Evolutionary conservation across 2,797 vertebrate species (phyloP).

Genomic region (Odontamblyopus rebecca): DNA sequence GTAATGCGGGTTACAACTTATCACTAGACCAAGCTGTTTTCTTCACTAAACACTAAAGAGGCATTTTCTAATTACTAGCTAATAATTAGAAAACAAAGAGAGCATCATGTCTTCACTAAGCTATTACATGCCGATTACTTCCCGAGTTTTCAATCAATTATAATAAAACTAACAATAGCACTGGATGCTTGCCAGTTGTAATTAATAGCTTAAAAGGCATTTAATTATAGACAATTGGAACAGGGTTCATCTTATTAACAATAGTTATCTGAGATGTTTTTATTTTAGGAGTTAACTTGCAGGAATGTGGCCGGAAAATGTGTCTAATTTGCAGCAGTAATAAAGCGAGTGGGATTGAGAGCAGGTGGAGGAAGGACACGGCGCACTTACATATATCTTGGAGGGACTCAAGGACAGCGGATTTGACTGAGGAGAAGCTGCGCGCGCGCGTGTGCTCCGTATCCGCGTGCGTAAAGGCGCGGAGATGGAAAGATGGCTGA

Average conservation of each 20-base stretch:
- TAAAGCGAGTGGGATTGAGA: constrained; percentile 16
- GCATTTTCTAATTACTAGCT: constrained; percentile 29
- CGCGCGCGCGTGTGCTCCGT: background rate
- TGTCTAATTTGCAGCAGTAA: constrained; percentile 22
- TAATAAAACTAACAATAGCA: constrained; percentile 44
- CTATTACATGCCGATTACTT: constrained; percentile 45
- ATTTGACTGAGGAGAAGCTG: constrained; percentile 4
- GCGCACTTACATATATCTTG: constrained; percentile 20
- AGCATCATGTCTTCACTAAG: constrained; percentile 25
- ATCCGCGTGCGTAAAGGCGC: background rate
- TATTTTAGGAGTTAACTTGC: background rate
- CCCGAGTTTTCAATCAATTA: constrained; percentile 49
- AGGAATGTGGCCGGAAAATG: constrained; percentile 15
- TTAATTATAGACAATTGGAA: constrained; percentile 30
- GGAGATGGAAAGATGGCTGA: constrained; percentile 2
- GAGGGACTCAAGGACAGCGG: constrained; percentile 38
- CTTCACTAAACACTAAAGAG: constrained; percentile 12
- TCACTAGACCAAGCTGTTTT: constrained; percentile 30
- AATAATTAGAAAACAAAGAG: constrained; percentile 49
- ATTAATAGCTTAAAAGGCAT: constrained; percentile 33
- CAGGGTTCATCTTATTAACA: constrained; percentile 1
- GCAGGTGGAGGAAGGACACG: constrained; percentile 36
- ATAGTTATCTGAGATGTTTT: constrained; percentile 11
- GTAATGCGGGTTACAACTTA: constrained; percentile 17
- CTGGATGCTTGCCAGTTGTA: constrained; percentile 33